Percentiles rank a stretch among this genome's conserved stretches.
phyloP scores from a whole-genome alignment of 2,113 vertebrate genomes.

The Beaufortia kweichowensis region DNA sequence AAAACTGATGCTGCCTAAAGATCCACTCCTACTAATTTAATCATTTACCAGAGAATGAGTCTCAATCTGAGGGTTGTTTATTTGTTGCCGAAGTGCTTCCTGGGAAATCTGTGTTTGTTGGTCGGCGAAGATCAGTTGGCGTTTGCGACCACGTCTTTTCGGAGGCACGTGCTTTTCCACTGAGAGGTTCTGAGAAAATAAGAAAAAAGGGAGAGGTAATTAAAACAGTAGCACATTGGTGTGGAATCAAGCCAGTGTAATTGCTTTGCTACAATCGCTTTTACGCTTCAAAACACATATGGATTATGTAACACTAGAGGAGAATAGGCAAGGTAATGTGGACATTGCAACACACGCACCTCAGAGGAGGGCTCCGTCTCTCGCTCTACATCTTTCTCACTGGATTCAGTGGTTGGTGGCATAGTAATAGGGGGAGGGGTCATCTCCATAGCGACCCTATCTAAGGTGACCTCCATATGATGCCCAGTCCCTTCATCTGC shows the following conservation, averaged over 20 bases:
- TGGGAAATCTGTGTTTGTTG: conserved; percentile 75
- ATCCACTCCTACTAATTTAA: neutral
- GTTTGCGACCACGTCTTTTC: conserved; percentile 53
- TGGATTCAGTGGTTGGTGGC: conserved; percentile 46
- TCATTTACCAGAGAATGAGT: conserved; percentile 69
- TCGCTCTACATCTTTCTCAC: conserved; percentile 28
- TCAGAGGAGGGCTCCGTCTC: conserved; percentile 31
- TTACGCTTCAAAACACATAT: conserved; percentile 33
- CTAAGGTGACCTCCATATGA: conserved; percentile 46
- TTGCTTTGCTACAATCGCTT: neutral
- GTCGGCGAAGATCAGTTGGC: conserved; percentile 75
- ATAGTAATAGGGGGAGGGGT: conserved; percentile 59
- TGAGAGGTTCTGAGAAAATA: conserved; percentile 32
- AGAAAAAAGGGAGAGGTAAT: neutral
- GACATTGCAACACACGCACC: conserved; percentile 4
- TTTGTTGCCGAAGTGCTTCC: conserved; percentile 71
- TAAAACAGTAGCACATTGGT: neutral
- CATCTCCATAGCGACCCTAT: conserved; percentile 48
- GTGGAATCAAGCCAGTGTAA: conserved; percentile 11
- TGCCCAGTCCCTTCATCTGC: conserved; percentile 55
- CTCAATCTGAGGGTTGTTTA: conserved; percentile 60
- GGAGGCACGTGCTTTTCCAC: conserved; percentile 25
- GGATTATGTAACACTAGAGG: conserved; percentile 4
- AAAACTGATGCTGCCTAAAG: neutral
- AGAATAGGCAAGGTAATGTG: conserved; percentile 1